These are phyloP conservation scores for Gadopsis bispinosus DNA, from an alignment of 2,797 vertebrate species.

Conservation along the genomic window DNA sequence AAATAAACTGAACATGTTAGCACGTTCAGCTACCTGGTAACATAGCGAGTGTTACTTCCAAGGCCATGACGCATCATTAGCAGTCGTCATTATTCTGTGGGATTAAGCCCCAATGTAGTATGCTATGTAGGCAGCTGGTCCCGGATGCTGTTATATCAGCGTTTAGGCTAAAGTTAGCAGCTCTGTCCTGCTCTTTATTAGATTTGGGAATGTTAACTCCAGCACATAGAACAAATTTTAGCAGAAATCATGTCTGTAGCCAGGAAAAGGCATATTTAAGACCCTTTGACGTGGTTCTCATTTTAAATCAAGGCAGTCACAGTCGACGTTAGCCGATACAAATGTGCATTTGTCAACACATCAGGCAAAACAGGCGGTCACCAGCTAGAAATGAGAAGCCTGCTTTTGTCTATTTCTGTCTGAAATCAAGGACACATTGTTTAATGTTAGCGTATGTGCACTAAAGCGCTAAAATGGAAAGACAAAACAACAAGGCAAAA, in stretches of 20 bases:
- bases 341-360: not conserved
- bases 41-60: not conserved
- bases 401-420: slow-evolving; percentile 8
- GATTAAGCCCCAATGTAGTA: not conserved
- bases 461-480: not conserved
- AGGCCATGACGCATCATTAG: not conserved
- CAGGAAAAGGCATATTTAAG: too few species aligned
- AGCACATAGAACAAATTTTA: too few species aligned
- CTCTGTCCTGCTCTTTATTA: too few species aligned
- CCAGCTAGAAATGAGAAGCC: slow-evolving; percentile 1
- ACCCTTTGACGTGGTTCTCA: too few species aligned
- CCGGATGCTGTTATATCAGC: too few species aligned
- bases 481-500: not conserved
- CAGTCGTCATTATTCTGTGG: not conserved
- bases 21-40: not conserved
- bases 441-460: not conserved
- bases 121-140: not conserved
- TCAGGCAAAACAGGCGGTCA: not conserved
- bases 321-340: not conserved
- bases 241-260: too few species aligned
- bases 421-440: not conserved
- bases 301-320: too few species aligned
- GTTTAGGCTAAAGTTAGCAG: too few species aligned
- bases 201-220: too few species aligned
- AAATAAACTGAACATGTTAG: not conserved